These are phyloP conservation scores for Eupithecia subumbrata DNA, from an alignment of 2,888 invertebrate species.

Conservation along the genomic window DNA sequence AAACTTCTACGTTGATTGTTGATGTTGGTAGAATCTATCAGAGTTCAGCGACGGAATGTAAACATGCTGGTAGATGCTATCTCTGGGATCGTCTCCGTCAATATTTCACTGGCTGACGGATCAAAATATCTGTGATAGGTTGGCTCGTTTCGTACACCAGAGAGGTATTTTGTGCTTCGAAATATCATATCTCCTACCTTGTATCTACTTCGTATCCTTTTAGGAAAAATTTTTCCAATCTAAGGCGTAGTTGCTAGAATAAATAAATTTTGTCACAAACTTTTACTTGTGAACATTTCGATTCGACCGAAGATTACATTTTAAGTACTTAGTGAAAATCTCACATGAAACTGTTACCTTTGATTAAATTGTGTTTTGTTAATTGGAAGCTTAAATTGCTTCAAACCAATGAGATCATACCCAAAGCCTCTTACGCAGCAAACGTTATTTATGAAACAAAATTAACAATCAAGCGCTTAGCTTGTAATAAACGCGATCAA, in stretches of 20 bases:
- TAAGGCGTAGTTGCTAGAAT: background rate
- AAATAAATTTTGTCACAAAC: background rate
- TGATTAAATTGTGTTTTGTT: background rate
- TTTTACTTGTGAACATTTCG: background rate
- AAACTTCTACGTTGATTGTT: constrained; percentile 1
- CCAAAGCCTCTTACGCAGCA: background rate
- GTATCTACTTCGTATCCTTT: background rate
- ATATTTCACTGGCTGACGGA: constrained; percentile 19
- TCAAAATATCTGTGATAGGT: constrained; percentile 18
- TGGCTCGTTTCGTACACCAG: constrained; percentile 9
- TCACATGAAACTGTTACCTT: background rate
- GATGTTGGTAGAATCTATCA: constrained; percentile 7
- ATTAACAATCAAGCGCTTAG: constrained; percentile 13
- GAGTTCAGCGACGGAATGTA: constrained; percentile 20
- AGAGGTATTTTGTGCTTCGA: background rate
- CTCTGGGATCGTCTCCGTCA: constrained; percentile 25
- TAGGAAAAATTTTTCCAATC: background rate
- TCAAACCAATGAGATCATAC: constrained; percentile 1
- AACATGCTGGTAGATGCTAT: constrained; percentile 25
- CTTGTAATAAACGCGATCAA: constrained; percentile 16
- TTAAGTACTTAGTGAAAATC: background rate
- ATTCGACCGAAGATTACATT: background rate
- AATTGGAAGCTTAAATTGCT: background rate
- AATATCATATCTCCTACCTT: background rate
- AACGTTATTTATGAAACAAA: constrained; percentile 14